phyloP scores from a whole-genome alignment of 2,113 vertebrate genomes.

The Bos javanicus region DNA sequence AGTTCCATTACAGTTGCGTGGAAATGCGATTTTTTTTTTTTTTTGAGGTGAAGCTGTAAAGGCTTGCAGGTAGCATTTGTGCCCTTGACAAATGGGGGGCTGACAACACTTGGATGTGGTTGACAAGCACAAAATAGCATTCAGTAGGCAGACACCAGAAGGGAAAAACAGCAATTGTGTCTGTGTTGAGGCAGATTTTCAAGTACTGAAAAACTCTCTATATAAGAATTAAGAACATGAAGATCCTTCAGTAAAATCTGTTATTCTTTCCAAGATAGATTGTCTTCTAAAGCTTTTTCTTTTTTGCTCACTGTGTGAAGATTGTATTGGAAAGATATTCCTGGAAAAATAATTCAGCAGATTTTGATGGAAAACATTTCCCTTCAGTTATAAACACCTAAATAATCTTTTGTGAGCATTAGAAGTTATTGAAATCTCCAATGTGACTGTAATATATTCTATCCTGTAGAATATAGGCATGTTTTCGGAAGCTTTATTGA shows the following conservation, averaged over 20 bases:
- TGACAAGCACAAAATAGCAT: slow-evolving; percentile 9
- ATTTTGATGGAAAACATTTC: slow-evolving; percentile 67
- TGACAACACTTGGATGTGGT: not conserved
- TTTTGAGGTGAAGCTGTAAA: not conserved
- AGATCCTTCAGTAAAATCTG: slow-evolving; percentile 1
- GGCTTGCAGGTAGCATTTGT: not conserved
- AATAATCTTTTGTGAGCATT: slow-evolving; percentile 68
- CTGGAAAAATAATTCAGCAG: slow-evolving; percentile 65
- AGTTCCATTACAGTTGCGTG: not conserved
- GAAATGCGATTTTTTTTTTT: not conserved
- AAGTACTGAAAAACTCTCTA: not conserved
- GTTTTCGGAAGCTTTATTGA: slow-evolving; percentile 77
- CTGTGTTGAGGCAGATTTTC: not conserved
- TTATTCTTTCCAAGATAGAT: slow-evolving; percentile 45
- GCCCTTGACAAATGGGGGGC: slow-evolving; percentile 1
- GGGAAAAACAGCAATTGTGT: not conserved
- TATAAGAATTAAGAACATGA: not conserved
- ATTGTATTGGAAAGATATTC: slow-evolving; percentile 39
- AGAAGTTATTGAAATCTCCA: slow-evolving; percentile 73
- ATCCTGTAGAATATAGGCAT: slow-evolving; percentile 61
- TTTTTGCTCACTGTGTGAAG: not conserved
- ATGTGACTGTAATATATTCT: slow-evolving; percentile 68
- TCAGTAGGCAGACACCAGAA: not conserved
- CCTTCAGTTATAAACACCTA: slow-evolving; percentile 68
- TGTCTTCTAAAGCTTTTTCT: slow-evolving; percentile 41